A percentile compares a stretch with the other conserved stretches of the same genome.
These are phyloP conservation scores for Apis laboriosa DNA, from an alignment of 1,140 invertebrate genomes.

Conservation along the genomic window DNA sequence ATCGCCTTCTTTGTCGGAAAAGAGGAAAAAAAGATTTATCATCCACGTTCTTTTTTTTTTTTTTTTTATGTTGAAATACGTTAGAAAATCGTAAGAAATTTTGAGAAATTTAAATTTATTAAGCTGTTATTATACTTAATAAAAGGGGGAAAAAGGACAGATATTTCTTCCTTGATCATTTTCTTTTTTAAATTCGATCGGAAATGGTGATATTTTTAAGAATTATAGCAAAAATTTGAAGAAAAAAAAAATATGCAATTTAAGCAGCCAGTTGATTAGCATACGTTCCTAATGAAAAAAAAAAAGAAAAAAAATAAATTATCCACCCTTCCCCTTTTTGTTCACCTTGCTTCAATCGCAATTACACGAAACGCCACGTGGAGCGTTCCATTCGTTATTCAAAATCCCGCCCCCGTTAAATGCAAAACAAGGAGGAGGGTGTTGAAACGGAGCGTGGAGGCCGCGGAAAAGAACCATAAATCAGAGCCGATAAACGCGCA, in stretches of 20 bases:
- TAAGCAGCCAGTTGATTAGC: neutral
- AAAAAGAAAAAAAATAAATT: conserved; percentile 11
- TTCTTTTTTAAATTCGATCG: too few species aligned
- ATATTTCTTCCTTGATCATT: too few species aligned
- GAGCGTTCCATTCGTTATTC: conserved; percentile 18
- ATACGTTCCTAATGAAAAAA: neutral
- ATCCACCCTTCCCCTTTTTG: neutral
- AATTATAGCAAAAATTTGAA: too few species aligned
- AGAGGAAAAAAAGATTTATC: neutral
- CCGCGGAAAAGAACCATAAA: conserved; percentile 72
- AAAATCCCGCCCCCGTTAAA: conserved; percentile 72
- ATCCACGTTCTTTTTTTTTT: neutral
- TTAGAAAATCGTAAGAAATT: neutral
- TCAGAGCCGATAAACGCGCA: conserved; percentile 74
- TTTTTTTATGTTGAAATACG: neutral
- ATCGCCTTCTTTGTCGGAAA: conserved; percentile 1
- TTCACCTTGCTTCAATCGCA: conserved; percentile 42
- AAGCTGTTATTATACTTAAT: too few species aligned
- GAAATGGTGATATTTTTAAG: too few species aligned
- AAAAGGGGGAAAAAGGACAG: too few species aligned
- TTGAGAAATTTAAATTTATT: too few species aligned
- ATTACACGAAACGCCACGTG: conserved; percentile 18
- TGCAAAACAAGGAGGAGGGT: conserved; percentile 70
- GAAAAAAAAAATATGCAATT: neutral
- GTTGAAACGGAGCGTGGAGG: conserved; percentile 50